Evolutionary conservation across 2,113 vertebrate genomes (phyloP).

Genomic region (Oreochromis spilurus): DNA sequence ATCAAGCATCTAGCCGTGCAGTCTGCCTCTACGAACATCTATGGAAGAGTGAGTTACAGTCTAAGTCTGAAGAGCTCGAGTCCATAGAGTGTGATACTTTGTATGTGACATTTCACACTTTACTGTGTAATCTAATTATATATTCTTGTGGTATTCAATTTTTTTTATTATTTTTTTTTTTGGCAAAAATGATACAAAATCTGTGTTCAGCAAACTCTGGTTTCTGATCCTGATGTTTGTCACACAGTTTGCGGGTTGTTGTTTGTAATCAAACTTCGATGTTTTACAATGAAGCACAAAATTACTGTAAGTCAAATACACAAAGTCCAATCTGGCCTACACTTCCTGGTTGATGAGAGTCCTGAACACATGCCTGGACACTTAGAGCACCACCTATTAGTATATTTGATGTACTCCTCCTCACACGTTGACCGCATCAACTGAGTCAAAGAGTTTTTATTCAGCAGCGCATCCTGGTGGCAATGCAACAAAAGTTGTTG

Average conservation of each 20-base stretch:
- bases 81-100: background rate
- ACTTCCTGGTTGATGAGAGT: background rate
- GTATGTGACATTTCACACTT: background rate
- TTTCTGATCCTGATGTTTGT: background rate
- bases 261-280: background rate
- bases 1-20: background rate
- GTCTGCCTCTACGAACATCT: background rate
- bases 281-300: background rate
- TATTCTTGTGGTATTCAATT: background rate
- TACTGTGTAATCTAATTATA: background rate
- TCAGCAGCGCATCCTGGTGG: background rate
- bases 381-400: background rate
- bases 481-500: background rate
- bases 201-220: background rate
- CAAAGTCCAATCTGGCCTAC: background rate
- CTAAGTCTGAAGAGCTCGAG: fast-evolving
- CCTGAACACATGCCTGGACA: background rate
- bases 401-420: background rate
- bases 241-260: background rate
- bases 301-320: background rate
- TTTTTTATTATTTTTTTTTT: background rate
- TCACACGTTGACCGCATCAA: background rate
- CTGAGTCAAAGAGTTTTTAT: background rate
- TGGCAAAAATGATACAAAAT: background rate
- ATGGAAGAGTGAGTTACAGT: background rate